Base-by-base conservation (phyloP, 2,113 vertebrate genomes). In the Heloderma charlesbogerti region DNA sequence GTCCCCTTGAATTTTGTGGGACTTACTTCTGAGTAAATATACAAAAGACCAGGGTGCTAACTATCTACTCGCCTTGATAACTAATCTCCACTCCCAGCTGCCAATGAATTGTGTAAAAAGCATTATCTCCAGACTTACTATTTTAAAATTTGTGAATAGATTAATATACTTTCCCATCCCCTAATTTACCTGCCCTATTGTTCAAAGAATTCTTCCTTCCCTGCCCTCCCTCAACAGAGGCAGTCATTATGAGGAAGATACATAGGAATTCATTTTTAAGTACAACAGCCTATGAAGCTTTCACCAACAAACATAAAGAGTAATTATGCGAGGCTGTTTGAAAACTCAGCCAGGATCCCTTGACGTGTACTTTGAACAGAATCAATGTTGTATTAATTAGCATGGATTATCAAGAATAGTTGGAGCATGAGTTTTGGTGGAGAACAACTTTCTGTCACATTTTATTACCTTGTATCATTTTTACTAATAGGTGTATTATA, bases 391-490 rank as follows among this genome's bases (percentile, higher is more conserved):
- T 78, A 94, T 93, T 96, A 95, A 97, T 96, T 96, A 96, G 92
- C 92, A 92, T 93, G 92, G 91, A 91, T 84, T 89, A 92, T 91
- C 78, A 92, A 95, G 94, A 94, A 93, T 82, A 48, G 81, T 72
- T 88, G 69, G 88, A 91, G 78, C 74, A 69, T 0, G 0, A 91
- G 45, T 94, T 95, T 94, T 90, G 94, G 92, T 82, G 91, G 93
- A 92, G 94, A 95, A 94, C 96, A 97, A 95, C 91, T 91, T 95
- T 94, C 95, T 96, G 96, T 96, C 96, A 96, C 92, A 94, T 96
- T 96, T 96, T 97, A 96, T 96, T 97, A 96, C 78, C 79, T 82
- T 78, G 87, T 87, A 86, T 94, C 85, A 92, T 93, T 95, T 95
- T 95, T 95, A 90, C 94, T 96, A 97, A 96, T 95, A 95, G 92